Percentiles rank a stretch among this genome's conserved stretches.
These are phyloP conservation scores for Lottia gigantea DNA, from an alignment of 2,888 invertebrate genomes.

Conservation along the genomic window DNA sequence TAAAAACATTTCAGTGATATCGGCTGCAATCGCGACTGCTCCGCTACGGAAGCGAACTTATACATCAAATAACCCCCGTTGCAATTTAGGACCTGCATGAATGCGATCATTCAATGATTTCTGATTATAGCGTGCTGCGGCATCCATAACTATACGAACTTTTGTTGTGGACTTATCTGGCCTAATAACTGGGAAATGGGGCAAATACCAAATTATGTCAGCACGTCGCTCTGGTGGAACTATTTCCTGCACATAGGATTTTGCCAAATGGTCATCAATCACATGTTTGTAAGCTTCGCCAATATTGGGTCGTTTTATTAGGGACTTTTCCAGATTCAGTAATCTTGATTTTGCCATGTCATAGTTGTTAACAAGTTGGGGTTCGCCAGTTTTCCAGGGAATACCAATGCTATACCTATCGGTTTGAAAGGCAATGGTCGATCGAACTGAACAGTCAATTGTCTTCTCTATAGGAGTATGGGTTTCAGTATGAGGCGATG, in stretches of 20 bases:
- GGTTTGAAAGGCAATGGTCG: background rate
- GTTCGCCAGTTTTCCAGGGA: background rate
- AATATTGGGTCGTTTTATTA: background rate
- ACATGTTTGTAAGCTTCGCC: background rate
- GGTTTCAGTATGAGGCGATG: background rate
- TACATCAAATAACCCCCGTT: background rate
- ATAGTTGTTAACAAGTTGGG: background rate
- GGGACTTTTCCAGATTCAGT: background rate
- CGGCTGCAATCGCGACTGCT: background rate
- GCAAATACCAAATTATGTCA: background rate
- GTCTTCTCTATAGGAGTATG: background rate
- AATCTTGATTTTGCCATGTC: background rate
- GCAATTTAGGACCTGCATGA: background rate
- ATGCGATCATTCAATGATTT: constrained; percentile 1
- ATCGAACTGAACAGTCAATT: background rate
- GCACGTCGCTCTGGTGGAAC: background rate
- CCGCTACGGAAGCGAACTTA: background rate
- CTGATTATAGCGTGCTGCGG: background rate
- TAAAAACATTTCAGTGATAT: background rate
- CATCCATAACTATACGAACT: background rate
- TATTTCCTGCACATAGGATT: background rate
- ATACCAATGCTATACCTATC: background rate
- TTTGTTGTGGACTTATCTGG: constrained; percentile 6
- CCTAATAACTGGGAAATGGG: background rate
- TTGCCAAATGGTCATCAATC: background rate